Percentiles rank a stretch among this genome's conserved stretches.
Evolutionary conservation across 2,888 invertebrate species (phyloP).

Genomic region (Idaea aversata): DNA sequence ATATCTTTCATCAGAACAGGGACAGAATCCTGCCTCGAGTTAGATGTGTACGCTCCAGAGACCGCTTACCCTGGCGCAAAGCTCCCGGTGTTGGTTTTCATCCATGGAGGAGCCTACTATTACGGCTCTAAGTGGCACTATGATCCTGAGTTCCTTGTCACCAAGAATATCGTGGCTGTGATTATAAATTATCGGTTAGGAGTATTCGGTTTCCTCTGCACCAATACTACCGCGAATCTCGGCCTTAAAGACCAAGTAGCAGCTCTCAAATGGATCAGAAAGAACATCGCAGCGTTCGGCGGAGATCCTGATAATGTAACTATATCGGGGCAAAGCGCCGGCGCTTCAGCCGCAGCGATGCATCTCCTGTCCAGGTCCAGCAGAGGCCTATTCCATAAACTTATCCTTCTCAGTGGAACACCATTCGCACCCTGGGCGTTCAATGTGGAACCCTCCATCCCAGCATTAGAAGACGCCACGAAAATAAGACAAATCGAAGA

Average conservation of each 20-base stretch:
- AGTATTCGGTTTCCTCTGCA: constrained; percentile 63
- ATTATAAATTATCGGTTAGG: constrained; percentile 66
- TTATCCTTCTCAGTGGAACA: constrained; percentile 63
- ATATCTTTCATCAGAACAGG: constrained; percentile 48
- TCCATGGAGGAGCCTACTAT: constrained; percentile 70
- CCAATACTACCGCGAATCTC: constrained; percentile 61
- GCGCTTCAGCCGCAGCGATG: constrained; percentile 61
- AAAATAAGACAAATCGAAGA: constrained; percentile 44
- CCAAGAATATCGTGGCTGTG: constrained; percentile 56
- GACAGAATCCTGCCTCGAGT: constrained; percentile 59
- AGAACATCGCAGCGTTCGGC: constrained; percentile 63
- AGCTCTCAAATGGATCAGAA: constrained; percentile 65
- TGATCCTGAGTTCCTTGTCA: constrained; percentile 65
- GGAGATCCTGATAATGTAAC: constrained; percentile 73
- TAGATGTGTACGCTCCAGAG: constrained; percentile 61
- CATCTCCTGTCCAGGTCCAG: constrained; percentile 60
- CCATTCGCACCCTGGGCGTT: constrained; percentile 65
- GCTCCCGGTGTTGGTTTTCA: constrained; percentile 63
- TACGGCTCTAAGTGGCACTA: constrained; percentile 67
- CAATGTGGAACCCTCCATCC: constrained; percentile 48
- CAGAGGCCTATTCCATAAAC: constrained; percentile 63
- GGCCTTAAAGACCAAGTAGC: constrained; percentile 69
- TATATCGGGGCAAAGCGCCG: constrained; percentile 68
- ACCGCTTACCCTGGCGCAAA: constrained; percentile 26
- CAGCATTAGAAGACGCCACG: constrained; percentile 53